Conservation (phyloP, 2,797 vertebrate genomes). For the Natrix natrix region DNA sequence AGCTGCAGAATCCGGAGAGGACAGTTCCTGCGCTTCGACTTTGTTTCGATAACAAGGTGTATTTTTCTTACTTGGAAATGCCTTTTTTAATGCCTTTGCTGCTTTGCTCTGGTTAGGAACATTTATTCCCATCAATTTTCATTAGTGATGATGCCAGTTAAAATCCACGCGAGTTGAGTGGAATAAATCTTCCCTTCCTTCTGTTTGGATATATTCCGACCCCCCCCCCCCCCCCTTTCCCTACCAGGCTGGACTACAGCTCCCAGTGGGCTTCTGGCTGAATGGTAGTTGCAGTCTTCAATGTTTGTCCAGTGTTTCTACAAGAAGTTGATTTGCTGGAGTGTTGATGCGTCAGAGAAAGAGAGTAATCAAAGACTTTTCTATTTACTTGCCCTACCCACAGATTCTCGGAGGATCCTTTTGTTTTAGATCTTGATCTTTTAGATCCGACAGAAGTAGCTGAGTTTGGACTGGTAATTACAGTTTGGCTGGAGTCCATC, state of each 20-base stretch:
- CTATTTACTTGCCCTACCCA: background rate
- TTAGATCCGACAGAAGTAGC: background rate
- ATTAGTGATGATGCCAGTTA: background rate
- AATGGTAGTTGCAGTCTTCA: background rate
- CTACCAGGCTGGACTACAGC: background rate
- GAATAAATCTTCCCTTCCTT: background rate
- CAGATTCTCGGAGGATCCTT: background rate
- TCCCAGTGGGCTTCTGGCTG: background rate
- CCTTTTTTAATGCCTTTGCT: background rate
- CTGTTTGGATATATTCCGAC: background rate
- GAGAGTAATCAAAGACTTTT: background rate
- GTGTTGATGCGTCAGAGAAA: too few species aligned
- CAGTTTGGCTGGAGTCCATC: background rate
- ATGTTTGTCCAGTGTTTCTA: too few species aligned
- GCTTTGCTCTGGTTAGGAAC: background rate
- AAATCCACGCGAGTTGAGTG: background rate
- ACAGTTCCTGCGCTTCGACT: background rate
- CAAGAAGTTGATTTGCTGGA: background rate
- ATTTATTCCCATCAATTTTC: background rate
- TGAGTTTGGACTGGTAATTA: background rate
- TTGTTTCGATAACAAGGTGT: background rate
- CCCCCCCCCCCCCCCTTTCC: background rate
- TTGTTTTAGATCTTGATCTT: background rate
- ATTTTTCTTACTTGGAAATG: background rate
- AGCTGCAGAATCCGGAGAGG: background rate